A percentile compares a stretch with the other conserved stretches of the same genome.
Conservation (phyloP, 2,113 vertebrate species). For the Dipodomys merriami region DNA sequence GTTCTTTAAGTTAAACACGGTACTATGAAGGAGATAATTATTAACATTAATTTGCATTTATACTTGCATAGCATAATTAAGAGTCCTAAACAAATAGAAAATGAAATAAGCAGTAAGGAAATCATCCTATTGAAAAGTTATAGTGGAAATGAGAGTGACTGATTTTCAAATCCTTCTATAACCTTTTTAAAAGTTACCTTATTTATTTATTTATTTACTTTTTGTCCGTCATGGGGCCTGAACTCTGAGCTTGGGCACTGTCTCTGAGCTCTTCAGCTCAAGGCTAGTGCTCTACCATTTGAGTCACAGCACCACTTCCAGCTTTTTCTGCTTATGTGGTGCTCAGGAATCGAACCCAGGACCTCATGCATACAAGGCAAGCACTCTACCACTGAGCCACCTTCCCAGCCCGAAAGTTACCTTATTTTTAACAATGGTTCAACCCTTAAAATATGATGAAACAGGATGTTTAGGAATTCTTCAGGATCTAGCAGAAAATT, state of each 20-base stretch:
- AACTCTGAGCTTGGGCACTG: no score
- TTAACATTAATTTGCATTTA: neutral
- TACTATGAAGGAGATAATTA: neutral
- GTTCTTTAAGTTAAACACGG: constrained; percentile 10
- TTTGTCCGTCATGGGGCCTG: no score
- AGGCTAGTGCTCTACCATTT: no score
- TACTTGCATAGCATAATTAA: neutral
- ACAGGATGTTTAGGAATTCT: constrained; percentile 98
- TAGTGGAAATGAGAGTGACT: neutral
- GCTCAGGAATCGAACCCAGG: no score
- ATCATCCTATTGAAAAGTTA: neutral
- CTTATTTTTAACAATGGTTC: constrained; percentile 97
- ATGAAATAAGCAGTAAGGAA: neutral
- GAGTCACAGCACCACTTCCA: no score
- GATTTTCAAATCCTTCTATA: neutral
- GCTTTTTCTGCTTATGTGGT: no score
- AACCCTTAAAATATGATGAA: constrained; percentile 98
- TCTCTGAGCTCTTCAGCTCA: no score
- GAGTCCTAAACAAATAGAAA: neutral
- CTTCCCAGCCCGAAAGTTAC: constrained; percentile 80
- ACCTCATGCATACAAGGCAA: no score
- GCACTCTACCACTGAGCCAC: no score
- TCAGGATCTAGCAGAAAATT: constrained; percentile 92
- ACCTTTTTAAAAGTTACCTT: constrained; percentile 86
- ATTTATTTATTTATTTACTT: constrained; percentile 86